Base-by-base conservation (phyloP, 2,113 vertebrate genomes). In the Mustela lutreola region DNA sequence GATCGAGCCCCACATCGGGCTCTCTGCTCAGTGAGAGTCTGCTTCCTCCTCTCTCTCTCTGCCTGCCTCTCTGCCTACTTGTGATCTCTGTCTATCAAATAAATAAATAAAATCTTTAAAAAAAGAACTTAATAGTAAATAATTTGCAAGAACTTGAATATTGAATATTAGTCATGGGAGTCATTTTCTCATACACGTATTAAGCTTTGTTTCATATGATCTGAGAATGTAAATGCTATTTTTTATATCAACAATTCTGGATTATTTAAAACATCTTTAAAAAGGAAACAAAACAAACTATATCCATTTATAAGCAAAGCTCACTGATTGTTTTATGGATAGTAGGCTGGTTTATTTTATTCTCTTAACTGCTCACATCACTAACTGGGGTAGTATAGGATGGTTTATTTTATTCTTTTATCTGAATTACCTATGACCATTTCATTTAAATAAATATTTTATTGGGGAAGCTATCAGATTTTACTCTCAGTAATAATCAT, bases 111-210 rank as follows among this genome's bases (percentile, higher is more conserved):
- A 28, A 7, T 67, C 31, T 8, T 67, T 67, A n/a, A 36, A 10
- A 19, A n/a, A 70, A 36, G 33, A 97, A 97, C 96, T 95, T 89
- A 81, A 80, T 48, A 65, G 33, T 89, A 83, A 91, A 70, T 97
- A 33, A 83, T 95, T 86, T 83, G 92, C 79, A 94, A 89, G 28
- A 92, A 75, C 0, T 39, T 79, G 18, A 89, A 73, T 92, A 36
- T 63, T 96, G n/a, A 48, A 5, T 73, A 67, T 75, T 93, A 82
- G 60, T 79, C 39, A 28, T 71, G 7, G 76, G 58, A 86, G 0
- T 76, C 79, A 89, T 89, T 4, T 16, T 48, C 18, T 87, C 45
- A 63, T 60, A 82, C 31, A 83, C 84, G 58, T 79, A 78, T 76
- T 71, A 73, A 67, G 6, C 85, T 91, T 89, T 67, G 24, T 78